phyloP scores from a whole-genome alignment of 2,113 vertebrate species.

The Callopanchax toddi region DNA sequence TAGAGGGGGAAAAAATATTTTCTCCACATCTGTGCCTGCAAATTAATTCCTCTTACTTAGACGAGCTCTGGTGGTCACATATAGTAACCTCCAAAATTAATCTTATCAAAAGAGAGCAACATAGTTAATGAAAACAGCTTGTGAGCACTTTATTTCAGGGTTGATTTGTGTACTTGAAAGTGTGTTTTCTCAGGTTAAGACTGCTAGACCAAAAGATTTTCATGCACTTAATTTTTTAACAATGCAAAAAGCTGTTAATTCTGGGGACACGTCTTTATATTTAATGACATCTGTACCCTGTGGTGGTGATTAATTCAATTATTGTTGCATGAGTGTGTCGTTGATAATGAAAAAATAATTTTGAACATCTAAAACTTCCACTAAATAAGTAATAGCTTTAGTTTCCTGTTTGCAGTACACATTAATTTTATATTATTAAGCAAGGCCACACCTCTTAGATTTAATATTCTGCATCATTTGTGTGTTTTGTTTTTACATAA shows the following conservation, averaged over 20 bases:
- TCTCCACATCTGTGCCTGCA: too few species aligned
- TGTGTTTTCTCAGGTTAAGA: too few species aligned
- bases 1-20: too few species aligned
- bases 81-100: too few species aligned
- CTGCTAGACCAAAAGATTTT: background rate
- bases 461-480: background rate
- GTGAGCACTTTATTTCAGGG: background rate
- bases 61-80: too few species aligned
- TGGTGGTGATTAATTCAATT: conserved; percentile 48
- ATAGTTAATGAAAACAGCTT: too few species aligned
- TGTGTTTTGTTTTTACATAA: background rate
- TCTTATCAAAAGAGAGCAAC: too few species aligned
- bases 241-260: conserved; percentile 23
- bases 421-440: background rate
- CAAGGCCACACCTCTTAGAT: background rate
- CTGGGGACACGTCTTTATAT: conserved; percentile 55
- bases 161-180: background rate
- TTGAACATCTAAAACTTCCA: conserved; percentile 40
- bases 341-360: conserved; percentile 48
- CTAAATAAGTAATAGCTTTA: conserved; percentile 51
- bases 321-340: conserved; percentile 27
- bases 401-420: conserved; percentile 18
- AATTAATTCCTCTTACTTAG: too few species aligned
- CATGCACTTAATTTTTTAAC: background rate
- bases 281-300: conserved; percentile 53